Evolutionary conservation across 2,888 invertebrate genomes (phyloP).

Genomic region (Pristionchus arcanus): DNA sequence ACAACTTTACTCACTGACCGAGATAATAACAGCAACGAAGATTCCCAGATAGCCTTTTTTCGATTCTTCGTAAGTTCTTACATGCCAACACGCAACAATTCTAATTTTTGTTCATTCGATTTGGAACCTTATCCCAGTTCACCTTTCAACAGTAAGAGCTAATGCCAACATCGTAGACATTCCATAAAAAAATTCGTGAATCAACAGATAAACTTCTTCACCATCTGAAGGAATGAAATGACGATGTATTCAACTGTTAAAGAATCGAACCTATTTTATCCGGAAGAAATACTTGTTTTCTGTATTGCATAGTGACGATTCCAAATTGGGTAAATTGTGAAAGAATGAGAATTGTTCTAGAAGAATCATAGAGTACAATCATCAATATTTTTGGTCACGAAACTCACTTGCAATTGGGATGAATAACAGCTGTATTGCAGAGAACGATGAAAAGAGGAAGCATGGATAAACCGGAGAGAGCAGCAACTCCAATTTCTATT

Average conservation of each 20-base stretch:
- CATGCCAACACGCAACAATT: background rate
- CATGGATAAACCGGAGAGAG: background rate
- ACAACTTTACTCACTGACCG: background rate
- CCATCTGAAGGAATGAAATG: background rate
- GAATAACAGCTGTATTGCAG: background rate
- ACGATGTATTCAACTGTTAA: background rate
- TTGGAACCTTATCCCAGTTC: background rate
- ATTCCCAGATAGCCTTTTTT: background rate
- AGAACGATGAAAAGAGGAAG: slow-evolving; percentile 33
- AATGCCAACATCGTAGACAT: slow-evolving; percentile 16
- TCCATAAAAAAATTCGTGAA: background rate
- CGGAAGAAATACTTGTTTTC: background rate
- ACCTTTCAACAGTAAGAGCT: background rate
- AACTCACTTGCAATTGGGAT: slow-evolving; percentile 25
- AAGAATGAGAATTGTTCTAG: background rate
- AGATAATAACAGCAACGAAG: background rate
- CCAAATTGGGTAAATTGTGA: background rate
- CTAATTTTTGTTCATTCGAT: background rate
- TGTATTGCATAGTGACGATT: background rate
- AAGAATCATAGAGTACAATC: background rate
- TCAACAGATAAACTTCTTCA: background rate
- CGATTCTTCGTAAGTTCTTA: background rate
- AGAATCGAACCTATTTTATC: slow-evolving; percentile 9
- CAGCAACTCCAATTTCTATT: background rate
- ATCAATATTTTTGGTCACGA: background rate